These are phyloP conservation scores for Alosa sapidissima DNA, from an alignment of 2,797 vertebrate genomes.

Conservation along the genomic window DNA sequence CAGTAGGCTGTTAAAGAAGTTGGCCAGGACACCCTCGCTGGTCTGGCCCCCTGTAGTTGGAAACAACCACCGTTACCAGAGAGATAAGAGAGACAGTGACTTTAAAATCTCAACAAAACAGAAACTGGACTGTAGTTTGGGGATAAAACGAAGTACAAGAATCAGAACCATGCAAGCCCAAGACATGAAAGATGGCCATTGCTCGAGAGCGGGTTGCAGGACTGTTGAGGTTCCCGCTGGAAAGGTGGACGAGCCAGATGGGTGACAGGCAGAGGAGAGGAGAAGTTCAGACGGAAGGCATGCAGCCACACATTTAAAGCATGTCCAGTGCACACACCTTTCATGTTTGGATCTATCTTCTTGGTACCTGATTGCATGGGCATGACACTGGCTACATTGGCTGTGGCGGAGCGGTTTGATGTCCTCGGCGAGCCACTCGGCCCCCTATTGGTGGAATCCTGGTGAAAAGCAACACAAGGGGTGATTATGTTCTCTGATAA, in stretches of 20 bases:
- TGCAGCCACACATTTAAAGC: constrained; percentile 34
- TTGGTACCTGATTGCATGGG: constrained; percentile 92
- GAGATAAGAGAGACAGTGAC: not conserved
- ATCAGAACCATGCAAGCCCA: constrained; percentile 7
- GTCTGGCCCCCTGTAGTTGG: constrained; percentile 85
- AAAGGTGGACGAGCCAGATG: constrained; percentile 7
- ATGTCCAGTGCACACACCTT: constrained; percentile 69
- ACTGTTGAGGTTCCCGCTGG: not conserved
- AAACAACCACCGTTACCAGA: constrained; percentile 26
- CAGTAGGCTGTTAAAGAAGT: constrained; percentile 98
- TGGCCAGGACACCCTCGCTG: constrained; percentile 96
- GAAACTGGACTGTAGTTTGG: not conserved
- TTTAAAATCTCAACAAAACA: constrained; percentile 23
- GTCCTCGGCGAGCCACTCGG: constrained; percentile 94
- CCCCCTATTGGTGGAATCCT: constrained; percentile 93
- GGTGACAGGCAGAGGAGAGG: not conserved
- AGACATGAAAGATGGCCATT: not conserved
- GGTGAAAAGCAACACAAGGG: constrained; percentile 14
- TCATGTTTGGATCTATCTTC: constrained; percentile 87
- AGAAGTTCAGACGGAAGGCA: not conserved
- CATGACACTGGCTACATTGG: constrained; percentile 93
- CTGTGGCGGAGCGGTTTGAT: constrained; percentile 90
- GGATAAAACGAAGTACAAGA: not conserved
- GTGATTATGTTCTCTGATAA: no score
- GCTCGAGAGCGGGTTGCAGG: not conserved